phyloP scores from a whole-genome alignment of 2,888 invertebrate species.

The Aplocera efformata region DNA sequence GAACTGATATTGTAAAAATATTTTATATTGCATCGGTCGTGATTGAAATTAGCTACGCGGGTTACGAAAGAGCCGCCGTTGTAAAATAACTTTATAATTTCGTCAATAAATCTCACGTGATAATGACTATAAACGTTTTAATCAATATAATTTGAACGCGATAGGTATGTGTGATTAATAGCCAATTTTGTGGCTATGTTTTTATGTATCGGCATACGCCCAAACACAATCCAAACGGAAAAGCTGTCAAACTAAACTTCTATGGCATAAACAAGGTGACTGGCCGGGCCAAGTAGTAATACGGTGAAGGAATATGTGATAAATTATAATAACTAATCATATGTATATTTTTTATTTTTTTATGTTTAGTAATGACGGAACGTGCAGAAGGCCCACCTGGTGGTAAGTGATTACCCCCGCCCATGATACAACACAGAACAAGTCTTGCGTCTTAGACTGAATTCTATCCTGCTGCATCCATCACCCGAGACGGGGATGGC shows the following conservation, averaged over 20 bases:
- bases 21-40: conserved; percentile 24
- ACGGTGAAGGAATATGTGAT: too few relatives aligned
- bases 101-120: conserved; percentile 22
- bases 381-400: too few relatives aligned
- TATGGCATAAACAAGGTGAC: too few relatives aligned
- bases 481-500: too few relatives aligned
- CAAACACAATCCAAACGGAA: conserved; percentile 6
- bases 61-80: conserved; percentile 21
- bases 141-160: conserved; percentile 19
- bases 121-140: conserved; percentile 23
- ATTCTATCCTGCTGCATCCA: too few relatives aligned
- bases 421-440: too few relatives aligned
- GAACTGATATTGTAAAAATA: conserved; percentile 14
- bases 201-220: conserved; percentile 14
- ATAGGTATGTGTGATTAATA: conserved; percentile 22
- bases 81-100: conserved; percentile 24
- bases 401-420: too few relatives aligned
- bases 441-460: too few relatives aligned
- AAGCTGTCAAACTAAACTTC: conserved; percentile 4
- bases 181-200: conserved; percentile 11
- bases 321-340: too few relatives aligned
- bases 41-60: conserved; percentile 24
- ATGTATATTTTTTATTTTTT: too few relatives aligned
- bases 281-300: too few relatives aligned
- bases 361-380: too few relatives aligned